Conservation (phyloP, 1,140 invertebrate genomes). For the Daktulosphaira vitifoliae region DNA sequence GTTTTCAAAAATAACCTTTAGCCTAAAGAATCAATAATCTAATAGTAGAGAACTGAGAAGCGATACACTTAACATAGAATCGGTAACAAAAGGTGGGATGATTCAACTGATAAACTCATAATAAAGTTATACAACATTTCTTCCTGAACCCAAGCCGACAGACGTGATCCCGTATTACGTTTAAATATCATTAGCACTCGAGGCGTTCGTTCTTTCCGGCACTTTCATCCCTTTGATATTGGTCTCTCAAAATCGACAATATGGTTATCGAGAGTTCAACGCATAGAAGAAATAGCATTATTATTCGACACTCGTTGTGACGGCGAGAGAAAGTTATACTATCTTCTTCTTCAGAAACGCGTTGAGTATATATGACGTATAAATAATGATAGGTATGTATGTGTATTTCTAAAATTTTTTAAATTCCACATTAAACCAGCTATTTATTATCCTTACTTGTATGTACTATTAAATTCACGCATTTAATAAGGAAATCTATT, state of each 20-base stretch:
- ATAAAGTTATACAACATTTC: not conserved
- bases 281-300: not conserved
- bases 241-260: too few species aligned
- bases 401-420: too few species aligned
- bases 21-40: conserved; percentile 23
- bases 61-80: conserved; percentile 7
- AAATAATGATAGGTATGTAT: too few species aligned
- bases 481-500: too few species aligned
- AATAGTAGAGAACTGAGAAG: not conserved
- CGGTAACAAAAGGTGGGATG: too few species aligned
- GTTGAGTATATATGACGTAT: not conserved
- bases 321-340: not conserved
- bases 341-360: not conserved
- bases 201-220: not conserved
- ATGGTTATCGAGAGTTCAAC: too few species aligned
- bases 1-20: too few species aligned
- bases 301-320: not conserved
- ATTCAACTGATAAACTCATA: conserved; percentile 9
- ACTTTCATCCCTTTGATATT: too few species aligned
- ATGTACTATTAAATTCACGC: too few species aligned
- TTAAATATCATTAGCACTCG: conserved; percentile 18
- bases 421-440: too few species aligned
- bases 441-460: too few species aligned
- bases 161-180: conserved; percentile 5
- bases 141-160: not conserved